Evolutionary conservation across 2,797 vertebrate genomes (phyloP), one percentile per base, ranked within the genome.

Genomic region (Pipistrellus pygmaeus): DNA sequence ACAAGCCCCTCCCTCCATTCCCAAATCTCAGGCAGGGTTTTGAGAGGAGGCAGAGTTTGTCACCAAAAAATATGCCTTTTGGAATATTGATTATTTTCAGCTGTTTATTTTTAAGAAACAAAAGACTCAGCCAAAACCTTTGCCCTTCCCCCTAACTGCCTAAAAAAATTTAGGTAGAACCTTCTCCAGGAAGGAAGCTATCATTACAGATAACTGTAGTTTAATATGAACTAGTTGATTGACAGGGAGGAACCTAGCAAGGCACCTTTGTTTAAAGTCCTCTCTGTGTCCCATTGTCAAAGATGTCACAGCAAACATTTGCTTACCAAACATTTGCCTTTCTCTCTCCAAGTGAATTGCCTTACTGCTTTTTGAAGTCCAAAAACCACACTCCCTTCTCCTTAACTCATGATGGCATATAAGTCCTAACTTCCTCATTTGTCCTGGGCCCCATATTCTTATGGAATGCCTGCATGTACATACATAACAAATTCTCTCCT

Each of bases 241-340:
- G 41, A 64, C 57, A 64, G 41, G 44, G 81, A 66, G n/a, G n/a
- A 83, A 35, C n/a, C 30, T 66, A 48, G 62, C 44, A 51, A 83
- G 81, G 21, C 44, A n/a, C 44, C 21, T 66, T 68, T 11, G 62
- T 66, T 68, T 46, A 83, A 64, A 51, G 62, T 66, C n/a, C 62
- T 66, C 80, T 66, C 62, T 83, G 44, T 83, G 62, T 66, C 62
- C n/a, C 81, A 68, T 68, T 83, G 62, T 68, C 48, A 83, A 82
- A 68, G 44, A 66, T 35, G 62, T 14, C 44, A 21, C 21, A 83
- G 81, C 81, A 83, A 83, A 83, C 62, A 51, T 66, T 83, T 83
- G 21, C 66, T 83, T 48, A 66, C 44, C 62, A 83, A 83, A 83
- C 62, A 83, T 68, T 83, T 83, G 21, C 81, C 66, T 83, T 83